These are phyloP conservation scores for Copsychus sechellarum DNA, from an alignment of 2,113 vertebrate genomes.

Conservation along the genomic window DNA sequence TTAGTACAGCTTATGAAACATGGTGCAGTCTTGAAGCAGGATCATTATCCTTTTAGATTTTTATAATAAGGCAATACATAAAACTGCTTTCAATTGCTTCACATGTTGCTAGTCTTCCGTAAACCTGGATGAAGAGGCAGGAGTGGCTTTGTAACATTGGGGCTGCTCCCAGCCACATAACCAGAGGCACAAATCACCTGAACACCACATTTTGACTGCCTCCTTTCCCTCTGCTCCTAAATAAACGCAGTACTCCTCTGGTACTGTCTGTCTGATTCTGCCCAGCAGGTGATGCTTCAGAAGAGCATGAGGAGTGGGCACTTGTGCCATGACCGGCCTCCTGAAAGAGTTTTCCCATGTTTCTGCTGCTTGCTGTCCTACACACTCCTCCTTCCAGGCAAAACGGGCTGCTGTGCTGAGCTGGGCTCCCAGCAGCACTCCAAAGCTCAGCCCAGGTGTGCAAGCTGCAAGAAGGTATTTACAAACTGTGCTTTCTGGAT, in stretches of 20 bases:
- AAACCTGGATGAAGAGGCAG: not conserved
- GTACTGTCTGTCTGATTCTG: not conserved
- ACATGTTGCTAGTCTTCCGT: not conserved
- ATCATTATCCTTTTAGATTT: not conserved
- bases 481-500: not conserved
- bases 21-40: not conserved
- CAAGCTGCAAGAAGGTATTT: not conserved
- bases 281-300: not conserved
- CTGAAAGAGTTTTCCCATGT: not conserved
- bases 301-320: not conserved
- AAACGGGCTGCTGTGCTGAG: not conserved
- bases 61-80: not conserved
- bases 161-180: not conserved
- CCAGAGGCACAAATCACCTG: not conserved
- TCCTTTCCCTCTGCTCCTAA: not conserved
- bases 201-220: not conserved
- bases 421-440: not conserved
- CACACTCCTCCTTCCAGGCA: not conserved
- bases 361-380: not conserved
- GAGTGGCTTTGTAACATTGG: not conserved
- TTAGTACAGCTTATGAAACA: not conserved
- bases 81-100: not conserved
- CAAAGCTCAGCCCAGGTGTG: fast-evolving
- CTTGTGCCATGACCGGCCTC: not conserved
- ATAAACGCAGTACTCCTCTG: not conserved